A percentile compares a stretch with the other conserved stretches of the same genome.
Evolutionary conservation across 2,113 vertebrate species (phyloP).

Genomic region (Antigone vipio): DNA sequence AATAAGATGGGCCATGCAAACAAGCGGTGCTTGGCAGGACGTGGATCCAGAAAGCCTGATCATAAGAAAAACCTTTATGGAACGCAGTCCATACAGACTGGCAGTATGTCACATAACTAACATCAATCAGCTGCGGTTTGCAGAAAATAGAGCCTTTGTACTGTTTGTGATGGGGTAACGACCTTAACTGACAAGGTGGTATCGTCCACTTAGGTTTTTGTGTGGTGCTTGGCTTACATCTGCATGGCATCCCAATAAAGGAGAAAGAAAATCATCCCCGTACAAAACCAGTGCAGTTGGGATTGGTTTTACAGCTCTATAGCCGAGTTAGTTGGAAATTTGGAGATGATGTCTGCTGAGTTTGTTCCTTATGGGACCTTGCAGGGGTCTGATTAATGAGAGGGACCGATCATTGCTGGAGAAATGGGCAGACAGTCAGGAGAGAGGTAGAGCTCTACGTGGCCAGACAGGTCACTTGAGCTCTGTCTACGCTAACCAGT

Average conservation of each 20-base stretch:
- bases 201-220: not conserved
- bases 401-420: not conserved
- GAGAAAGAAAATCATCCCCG: not conserved
- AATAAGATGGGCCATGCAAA: slow-evolving; percentile 29
- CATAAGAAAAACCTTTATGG: not conserved
- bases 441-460: not conserved
- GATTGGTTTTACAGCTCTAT: not conserved
- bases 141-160: not conserved
- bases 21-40: not conserved
- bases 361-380: not conserved
- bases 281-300: not conserved
- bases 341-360: not conserved
- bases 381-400: not conserved
- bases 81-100: not conserved
- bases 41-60: not conserved
- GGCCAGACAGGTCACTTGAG: not conserved
- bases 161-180: not conserved
- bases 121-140: not conserved
- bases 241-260: not conserved
- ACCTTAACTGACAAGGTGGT: not conserved
- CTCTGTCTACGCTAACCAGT: not conserved
- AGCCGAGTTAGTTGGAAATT: not conserved
- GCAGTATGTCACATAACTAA: not conserved
- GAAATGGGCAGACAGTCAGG: not conserved
- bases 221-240: not conserved